These are phyloP conservation scores for Pristionchus fissidentatus DNA, from an alignment of 2,888 invertebrate species.

Conservation along the genomic window DNA sequence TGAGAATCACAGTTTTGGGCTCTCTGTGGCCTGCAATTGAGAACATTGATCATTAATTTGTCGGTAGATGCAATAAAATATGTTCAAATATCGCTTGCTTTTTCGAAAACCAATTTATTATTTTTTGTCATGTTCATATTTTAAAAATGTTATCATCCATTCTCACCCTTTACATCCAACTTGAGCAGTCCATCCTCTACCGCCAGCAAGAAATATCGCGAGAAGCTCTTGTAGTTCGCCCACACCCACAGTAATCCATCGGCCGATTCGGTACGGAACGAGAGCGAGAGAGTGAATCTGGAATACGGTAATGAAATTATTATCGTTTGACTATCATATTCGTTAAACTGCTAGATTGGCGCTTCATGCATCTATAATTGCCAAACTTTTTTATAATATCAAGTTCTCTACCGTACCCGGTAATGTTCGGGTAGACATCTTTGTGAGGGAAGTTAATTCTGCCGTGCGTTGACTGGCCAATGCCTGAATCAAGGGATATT, in stretches of 20 bases:
- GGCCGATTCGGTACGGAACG: constrained; percentile 62
- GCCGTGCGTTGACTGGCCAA: constrained; percentile 61
- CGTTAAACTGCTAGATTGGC: not conserved
- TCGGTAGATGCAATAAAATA: no score
- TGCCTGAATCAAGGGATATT: not conserved
- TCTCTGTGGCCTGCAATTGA: constrained; percentile 38
- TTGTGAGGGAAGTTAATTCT: constrained; percentile 66
- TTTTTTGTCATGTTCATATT: not conserved
- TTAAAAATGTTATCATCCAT: not conserved
- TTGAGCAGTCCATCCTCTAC: constrained; percentile 69
- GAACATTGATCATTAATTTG: not conserved
- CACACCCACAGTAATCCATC: constrained; percentile 73
- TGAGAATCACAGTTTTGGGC: constrained; percentile 24
- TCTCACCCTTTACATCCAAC: constrained; percentile 58
- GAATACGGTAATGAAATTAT: not conserved
- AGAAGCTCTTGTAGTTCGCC: constrained; percentile 74
- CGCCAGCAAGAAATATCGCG: constrained; percentile 69
- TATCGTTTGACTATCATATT: not conserved
- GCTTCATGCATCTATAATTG: not conserved
- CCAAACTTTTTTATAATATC: not conserved
- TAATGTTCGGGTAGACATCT: constrained; percentile 64
- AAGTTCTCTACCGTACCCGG: constrained; percentile 58
- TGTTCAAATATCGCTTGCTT: no score
- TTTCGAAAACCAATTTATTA: no score
- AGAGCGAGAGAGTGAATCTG: constrained; percentile 66